phyloP scores from a whole-genome alignment of 2,888 invertebrate genomes.

The Agonopterix heracliana region DNA sequence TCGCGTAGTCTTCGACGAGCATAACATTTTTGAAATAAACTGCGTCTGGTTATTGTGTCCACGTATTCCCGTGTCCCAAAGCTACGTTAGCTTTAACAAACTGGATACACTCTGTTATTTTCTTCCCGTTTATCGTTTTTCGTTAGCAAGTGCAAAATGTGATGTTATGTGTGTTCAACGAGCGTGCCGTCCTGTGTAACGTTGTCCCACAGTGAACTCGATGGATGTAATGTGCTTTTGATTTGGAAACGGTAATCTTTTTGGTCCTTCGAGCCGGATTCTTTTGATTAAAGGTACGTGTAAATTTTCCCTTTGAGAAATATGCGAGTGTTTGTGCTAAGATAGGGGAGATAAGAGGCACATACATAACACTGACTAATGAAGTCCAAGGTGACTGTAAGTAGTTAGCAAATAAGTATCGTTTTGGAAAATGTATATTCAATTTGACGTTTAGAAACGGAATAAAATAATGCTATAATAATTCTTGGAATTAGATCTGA shows the following conservation, averaged over 20 bases:
- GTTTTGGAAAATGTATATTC: not conserved
- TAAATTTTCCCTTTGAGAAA: constrained; percentile 12
- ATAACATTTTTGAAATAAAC: constrained; percentile 46
- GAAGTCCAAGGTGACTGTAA: constrained; percentile 21
- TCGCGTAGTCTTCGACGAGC: constrained; percentile 57
- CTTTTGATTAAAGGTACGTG: constrained; percentile 38
- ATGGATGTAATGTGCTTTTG: constrained; percentile 63
- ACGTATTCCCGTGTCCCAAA: constrained; percentile 10
- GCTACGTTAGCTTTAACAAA: constrained; percentile 30
- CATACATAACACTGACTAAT: constrained; percentile 19
- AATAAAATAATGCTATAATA: too few relatives aligned
- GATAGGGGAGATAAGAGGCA: constrained; percentile 18
- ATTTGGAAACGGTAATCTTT: constrained; percentile 53
- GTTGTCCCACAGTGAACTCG: constrained; percentile 62
- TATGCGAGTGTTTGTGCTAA: constrained; percentile 11
- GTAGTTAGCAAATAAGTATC: constrained; percentile 1
- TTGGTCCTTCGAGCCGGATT: constrained; percentile 37
- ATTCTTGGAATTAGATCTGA: too few relatives aligned
- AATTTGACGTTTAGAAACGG: not conserved
- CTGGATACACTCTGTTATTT: constrained; percentile 48
- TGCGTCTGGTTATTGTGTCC: constrained; percentile 43
- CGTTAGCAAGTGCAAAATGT: constrained; percentile 68
- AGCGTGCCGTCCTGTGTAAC: constrained; percentile 65
- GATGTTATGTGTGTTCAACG: constrained; percentile 66
- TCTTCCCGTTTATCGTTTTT: constrained; percentile 41